Evolutionary conservation across 2,113 vertebrate genomes (phyloP).

Genomic region (Notiomystis cincta): DNA sequence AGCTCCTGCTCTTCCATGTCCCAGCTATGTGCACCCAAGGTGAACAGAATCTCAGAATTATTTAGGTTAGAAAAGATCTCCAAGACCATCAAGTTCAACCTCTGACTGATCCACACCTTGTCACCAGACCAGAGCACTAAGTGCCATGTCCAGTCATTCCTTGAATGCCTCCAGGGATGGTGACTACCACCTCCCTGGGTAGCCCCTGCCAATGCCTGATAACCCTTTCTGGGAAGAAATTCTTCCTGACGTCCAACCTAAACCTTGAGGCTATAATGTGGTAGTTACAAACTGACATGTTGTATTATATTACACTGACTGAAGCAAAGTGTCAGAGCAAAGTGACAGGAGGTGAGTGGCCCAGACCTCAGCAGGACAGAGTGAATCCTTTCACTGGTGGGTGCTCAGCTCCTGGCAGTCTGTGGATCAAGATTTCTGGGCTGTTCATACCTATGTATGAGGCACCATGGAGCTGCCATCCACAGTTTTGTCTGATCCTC

Average conservation of each 20-base stretch:
- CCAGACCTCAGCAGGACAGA: neutral
- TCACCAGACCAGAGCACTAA: neutral
- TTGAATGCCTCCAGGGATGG: neutral
- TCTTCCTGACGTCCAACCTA: neutral
- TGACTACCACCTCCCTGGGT: neutral
- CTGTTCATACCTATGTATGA: rapidly evolving
- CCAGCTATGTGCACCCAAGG: neutral
- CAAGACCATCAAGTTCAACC: neutral
- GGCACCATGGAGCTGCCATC: neutral
- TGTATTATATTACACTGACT: rapidly evolving
- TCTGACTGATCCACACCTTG: neutral
- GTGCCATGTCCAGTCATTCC: neutral
- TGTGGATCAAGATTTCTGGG: neutral
- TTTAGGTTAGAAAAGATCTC: neutral
- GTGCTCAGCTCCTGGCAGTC: neutral
- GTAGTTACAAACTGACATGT: rapidly evolving
- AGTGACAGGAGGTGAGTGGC: neutral
- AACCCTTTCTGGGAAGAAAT: neutral
- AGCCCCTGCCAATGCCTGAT: neutral
- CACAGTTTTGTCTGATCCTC: neutral
- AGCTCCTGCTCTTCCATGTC: neutral
- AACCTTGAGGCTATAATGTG: neutral
- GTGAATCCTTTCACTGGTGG: neutral
- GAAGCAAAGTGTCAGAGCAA: rapidly evolving
- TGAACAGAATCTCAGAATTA: neutral